phyloP scores from a whole-genome alignment of 2,888 invertebrate species.

The Podabrus alpinus region DNA sequence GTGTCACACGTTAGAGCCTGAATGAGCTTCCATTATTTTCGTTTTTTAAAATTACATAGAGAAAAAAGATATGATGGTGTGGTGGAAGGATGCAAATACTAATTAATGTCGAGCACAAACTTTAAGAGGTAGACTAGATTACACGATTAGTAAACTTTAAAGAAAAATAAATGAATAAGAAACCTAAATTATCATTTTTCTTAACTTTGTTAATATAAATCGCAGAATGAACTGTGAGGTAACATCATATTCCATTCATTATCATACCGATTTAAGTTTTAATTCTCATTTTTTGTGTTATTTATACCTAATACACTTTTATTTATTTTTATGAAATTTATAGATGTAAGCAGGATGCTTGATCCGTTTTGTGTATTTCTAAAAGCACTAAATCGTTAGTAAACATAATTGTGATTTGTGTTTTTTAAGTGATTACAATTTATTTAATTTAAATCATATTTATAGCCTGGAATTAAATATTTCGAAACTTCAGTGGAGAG shows the following conservation, averaged over 20 bases:
- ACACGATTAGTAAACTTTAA: not conserved
- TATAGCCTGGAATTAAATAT: slow-evolving; percentile 56
- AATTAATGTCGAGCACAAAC: not conserved
- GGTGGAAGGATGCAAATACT: not conserved
- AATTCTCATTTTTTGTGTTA: not conserved
- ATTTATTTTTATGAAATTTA: not conserved
- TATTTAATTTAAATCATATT: not conserved
- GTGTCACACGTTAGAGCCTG: no score
- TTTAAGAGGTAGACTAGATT: not conserved
- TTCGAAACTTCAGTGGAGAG: slow-evolving; percentile 56
- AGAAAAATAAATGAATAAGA: no score
- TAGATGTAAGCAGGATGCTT: not conserved
- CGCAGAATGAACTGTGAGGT: not conserved
- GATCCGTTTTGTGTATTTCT: not conserved
- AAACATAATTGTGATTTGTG: not conserved
- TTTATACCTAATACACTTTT: not conserved
- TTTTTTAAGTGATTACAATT: not conserved
- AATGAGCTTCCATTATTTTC: no score
- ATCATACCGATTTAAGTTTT: not conserved
- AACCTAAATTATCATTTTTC: not conserved
- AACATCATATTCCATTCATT: not conserved
- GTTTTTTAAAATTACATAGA: not conserved
- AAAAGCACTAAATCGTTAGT: not conserved
- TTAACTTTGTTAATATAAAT: not conserved
- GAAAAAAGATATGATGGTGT: not conserved